Evolutionary conservation across 2,113 vertebrate genomes (phyloP), one percentile per base, ranked within the genome.

Genomic region (Zootoca vivipara): DNA sequence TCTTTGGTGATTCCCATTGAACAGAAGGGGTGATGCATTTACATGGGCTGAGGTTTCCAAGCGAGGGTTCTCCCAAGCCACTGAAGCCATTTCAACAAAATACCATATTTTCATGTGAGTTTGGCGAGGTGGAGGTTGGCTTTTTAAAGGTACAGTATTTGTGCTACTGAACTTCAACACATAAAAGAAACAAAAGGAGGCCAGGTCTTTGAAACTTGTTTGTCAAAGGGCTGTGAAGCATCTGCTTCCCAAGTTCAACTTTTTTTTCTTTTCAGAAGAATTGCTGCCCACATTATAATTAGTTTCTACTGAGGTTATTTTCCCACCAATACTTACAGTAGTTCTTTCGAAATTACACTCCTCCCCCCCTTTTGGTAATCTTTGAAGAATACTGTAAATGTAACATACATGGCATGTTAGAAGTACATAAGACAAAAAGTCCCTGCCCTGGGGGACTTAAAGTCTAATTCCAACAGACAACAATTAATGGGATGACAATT

Each of bases 391-490:
- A 73, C 8, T 91, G 30, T 67, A 91, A 93, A 90, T 83, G 40
- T 65, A 56, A 89, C 78, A n/a, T 65, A 56, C 81, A 42, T 81
- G 65, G 6, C 42, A 77, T 46, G 87, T 91, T 12, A 85, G 42
- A 91, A 62, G 18, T 87, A 35, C 15, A 38, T 88, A 83, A 89
- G 90, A 88, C 30, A 81, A 33, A 28, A 88, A 0, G 0, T 78
- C 5, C 15, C 20, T 85, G 22, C 33, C 9, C n/a, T 80, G 28
- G 80, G 83, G 90, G 87, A 58, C 52, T 24, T 90, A 91, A 91
- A 84, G 4, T 64, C 24, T 80, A 91, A 92, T 87, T 75, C 72
- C 78, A 46, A 73, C 2, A 90, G 74, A 87, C 89, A 88, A 85
- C 22, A 85, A 82, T 86, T 86, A 85, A 58, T 42, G 56, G 83